Evolutionary conservation across 2,888 invertebrate species (phyloP), one percentile per base, ranked within the genome.

Genomic region (Pachycephus smyrnensis): DNA sequence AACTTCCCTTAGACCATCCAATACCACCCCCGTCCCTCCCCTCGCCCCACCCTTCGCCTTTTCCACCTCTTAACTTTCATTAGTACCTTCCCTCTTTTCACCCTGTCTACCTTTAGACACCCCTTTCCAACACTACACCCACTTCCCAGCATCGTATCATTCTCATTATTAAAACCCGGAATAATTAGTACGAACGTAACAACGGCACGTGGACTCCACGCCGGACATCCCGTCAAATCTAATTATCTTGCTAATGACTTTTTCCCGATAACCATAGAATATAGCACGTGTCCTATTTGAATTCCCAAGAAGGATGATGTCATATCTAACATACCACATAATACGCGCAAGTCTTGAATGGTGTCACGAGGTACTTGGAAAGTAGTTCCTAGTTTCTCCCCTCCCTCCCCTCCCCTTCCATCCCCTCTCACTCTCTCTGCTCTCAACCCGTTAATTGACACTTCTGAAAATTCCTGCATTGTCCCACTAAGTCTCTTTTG

Each of bases 1-100:
- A 73, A 73, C 82, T 83, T 81, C 84, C 85, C 85, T 84, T 80
- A 83, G 84, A 78, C 76, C 87, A 83, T 84, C 83, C 82, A 78
- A 6, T 1, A 75, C 76, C 76, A 73, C 81, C 81, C 82, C 40
- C 6, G 23, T 3, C 0, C 12, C 36, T n/a, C n/a, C n/a, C n/a
- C n/a, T n/a, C n/a, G n/a, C n/a, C n/a, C n/a, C 37, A 4, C 40
- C 55, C 40, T 40, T 15, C 33, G 15, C 6, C 1, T 15, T 40
- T 40, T 40, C 6, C 4, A 6, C 40, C 40, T 40, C 40, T 40
- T 40, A 40, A 40, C 40, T 23, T 40, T 40, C 40, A 23, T 40
- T 9, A 6, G 40, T 40, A 55, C 9, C 55, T 9, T 23, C 23
- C 55, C 55, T 2, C 9, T 6, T 23, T 55, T 2, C 2, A 55